These are phyloP conservation scores for Lampropteryx suffumata DNA, from an alignment of 2,888 invertebrate genomes.

Conservation along the genomic window DNA sequence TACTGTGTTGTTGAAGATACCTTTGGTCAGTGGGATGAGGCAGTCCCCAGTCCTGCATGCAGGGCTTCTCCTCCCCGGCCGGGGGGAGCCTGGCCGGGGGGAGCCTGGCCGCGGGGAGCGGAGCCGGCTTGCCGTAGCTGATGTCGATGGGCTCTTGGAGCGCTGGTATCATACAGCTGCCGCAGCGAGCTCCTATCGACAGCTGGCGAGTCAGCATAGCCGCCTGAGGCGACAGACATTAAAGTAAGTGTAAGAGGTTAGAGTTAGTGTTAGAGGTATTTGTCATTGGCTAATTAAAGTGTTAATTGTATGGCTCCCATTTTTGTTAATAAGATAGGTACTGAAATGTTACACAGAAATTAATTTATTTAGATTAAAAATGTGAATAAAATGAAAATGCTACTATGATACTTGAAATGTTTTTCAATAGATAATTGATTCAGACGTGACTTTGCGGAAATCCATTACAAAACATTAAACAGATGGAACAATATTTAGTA, in stretches of 20 bases:
- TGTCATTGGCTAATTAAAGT: no score
- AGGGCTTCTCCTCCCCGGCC: constrained; percentile 15
- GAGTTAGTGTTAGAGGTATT: no score
- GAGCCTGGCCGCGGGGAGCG: constrained; percentile 47
- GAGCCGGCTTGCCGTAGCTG: constrained; percentile 37
- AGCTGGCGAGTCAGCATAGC: constrained; percentile 59
- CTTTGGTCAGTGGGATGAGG: constrained; percentile 30
- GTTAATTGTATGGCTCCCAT: no score
- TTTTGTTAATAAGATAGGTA: no score
- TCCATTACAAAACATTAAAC: no score
- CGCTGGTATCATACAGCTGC: constrained; percentile 50
- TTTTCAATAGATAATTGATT: no score
- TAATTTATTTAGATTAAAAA: no score
- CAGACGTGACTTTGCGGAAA: no score
- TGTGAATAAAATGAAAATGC: no score
- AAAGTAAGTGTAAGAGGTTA: not conserved
- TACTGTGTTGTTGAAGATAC: constrained; percentile 7
- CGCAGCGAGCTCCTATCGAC: constrained; percentile 51
- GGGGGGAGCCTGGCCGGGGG: constrained; percentile 44
- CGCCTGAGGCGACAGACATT: constrained; percentile 41
- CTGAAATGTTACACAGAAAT: no score
- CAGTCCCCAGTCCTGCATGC: constrained; percentile 19
- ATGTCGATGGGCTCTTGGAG: constrained; percentile 45
- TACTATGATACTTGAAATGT: no score
- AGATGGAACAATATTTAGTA: no score